phyloP scores from a whole-genome alignment of 1,140 invertebrate genomes.

The Heliconius hewitsoni region DNA sequence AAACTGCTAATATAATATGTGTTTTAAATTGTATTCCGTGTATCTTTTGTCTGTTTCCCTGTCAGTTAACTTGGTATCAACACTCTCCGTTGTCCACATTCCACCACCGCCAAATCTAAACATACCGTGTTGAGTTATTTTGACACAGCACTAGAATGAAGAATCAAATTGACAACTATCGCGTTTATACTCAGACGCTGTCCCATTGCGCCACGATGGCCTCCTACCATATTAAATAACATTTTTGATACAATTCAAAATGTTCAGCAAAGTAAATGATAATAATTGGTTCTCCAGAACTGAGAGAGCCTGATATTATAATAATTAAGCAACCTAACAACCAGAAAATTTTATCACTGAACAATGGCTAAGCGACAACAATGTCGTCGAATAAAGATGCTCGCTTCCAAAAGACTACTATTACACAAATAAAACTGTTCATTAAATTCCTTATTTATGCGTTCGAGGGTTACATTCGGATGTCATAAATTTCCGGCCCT shows the following conservation, averaged over 20 bases:
- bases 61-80: too few relatives aligned
- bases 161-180: too few relatives aligned
- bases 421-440: constrained; percentile 39
- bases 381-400: constrained; percentile 31
- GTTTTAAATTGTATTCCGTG: too few relatives aligned
- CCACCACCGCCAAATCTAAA: too few relatives aligned
- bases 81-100: too few relatives aligned
- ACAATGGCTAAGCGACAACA: constrained; percentile 55
- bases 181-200: too few relatives aligned
- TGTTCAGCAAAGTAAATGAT: constrained; percentile 67
- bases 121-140: too few relatives aligned
- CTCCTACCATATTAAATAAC: too few relatives aligned
- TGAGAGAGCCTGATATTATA: constrained; percentile 60
- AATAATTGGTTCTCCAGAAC: constrained; percentile 60
- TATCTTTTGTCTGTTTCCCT: too few relatives aligned
- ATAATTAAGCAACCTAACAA: constrained; percentile 68
- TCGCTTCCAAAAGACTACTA: constrained; percentile 33
- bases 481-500: constrained; percentile 30
- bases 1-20: too few relatives aligned
- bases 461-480: constrained; percentile 30
- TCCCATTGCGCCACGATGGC: too few relatives aligned
- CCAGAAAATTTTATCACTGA: constrained; percentile 63
- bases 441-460: constrained; percentile 37
- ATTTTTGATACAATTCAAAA: constrained; percentile 46
- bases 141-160: too few relatives aligned